These are phyloP conservation scores for Alviniconcha strummeri DNA, from an alignment of 2,888 invertebrate genomes.

Conservation along the genomic window DNA sequence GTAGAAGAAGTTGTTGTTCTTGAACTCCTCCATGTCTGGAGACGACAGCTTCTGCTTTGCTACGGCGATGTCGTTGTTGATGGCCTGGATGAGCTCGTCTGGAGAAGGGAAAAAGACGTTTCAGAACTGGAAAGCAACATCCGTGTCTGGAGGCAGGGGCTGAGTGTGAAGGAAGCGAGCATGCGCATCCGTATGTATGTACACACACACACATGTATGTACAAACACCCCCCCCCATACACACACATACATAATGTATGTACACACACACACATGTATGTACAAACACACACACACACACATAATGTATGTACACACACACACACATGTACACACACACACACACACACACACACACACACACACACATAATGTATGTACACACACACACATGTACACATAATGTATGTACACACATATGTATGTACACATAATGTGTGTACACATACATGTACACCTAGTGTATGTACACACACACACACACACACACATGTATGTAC, in stretches of 20 bases:
- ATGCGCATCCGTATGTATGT: too few relatives aligned
- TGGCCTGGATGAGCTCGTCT: constrained; percentile 85
- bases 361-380: neutral
- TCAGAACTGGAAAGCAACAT: neutral
- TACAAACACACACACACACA: neutral
- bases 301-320: neutral
- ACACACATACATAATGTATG: too few relatives aligned
- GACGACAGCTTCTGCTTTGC: constrained; percentile 80
- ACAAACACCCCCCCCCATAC: too few relatives aligned
- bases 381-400: neutral
- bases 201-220: too few relatives aligned
- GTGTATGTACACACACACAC: constrained; percentile 5
- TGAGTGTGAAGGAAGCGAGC: neutral
- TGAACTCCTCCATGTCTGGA: constrained; percentile 76
- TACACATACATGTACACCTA: constrained; percentile 12
- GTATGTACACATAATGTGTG: neutral
- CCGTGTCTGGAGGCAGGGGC: neutral
- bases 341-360: neutral
- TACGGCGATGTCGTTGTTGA: constrained; percentile 85
- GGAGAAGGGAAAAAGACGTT: neutral
- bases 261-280: too few relatives aligned
- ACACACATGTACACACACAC: constrained; percentile 2
- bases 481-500: neutral
- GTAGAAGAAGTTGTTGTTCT: constrained; percentile 77
- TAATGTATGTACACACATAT: neutral